phyloP scores from a whole-genome alignment of 2,888 invertebrate species.

The Volucella bombylans region DNA sequence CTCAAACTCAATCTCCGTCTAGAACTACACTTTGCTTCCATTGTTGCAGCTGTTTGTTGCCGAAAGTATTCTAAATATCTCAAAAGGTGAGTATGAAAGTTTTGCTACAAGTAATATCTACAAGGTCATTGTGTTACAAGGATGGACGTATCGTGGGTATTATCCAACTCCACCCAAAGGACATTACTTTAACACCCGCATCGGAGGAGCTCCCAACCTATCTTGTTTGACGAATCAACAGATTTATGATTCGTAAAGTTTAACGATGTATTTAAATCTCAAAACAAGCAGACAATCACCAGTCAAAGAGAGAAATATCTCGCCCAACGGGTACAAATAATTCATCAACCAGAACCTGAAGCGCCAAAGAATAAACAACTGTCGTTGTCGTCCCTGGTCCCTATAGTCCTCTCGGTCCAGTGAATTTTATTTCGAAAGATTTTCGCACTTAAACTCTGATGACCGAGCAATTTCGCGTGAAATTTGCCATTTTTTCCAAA shows the following conservation, averaged over 20 bases:
- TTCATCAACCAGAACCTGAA: slow-evolving; percentile 11
- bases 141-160: too few species aligned
- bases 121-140: too few species aligned
- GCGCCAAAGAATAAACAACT: not conserved
- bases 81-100: too few species aligned
- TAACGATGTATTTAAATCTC: slow-evolving; percentile 26
- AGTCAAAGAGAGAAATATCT: not conserved
- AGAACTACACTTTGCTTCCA: too few species aligned
- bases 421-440: slow-evolving; percentile 18
- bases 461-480: slow-evolving; percentile 48
- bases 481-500: slow-evolving; percentile 30
- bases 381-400: not conserved
- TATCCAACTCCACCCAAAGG: too few species aligned
- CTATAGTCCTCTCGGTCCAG: not conserved
- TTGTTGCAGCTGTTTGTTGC: too few species aligned
- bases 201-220: not conserved
- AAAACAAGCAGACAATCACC: not conserved
- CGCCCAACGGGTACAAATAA: slow-evolving; percentile 7
- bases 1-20: too few species aligned
- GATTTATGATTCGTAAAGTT: slow-evolving; percentile 20
- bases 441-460: slow-evolving; percentile 48
- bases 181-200: too few species aligned
- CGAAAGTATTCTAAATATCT: too few species aligned
- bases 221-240: not conserved
- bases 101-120: too few species aligned